phyloP scores from a whole-genome alignment of 2,797 vertebrate genomes.

The Hippocampus kuda region DNA sequence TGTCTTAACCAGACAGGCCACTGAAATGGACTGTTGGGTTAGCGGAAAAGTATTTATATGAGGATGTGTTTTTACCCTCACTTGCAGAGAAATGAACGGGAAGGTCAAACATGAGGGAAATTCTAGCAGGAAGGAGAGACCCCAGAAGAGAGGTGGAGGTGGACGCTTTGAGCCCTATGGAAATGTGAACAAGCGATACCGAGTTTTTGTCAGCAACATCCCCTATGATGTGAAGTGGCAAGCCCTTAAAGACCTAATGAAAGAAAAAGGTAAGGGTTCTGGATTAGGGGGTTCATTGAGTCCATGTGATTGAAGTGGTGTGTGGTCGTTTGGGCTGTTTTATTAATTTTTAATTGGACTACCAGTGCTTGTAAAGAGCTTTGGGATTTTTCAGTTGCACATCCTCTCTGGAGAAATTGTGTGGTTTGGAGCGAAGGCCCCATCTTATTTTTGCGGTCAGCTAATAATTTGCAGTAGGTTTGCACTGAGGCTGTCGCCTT shows the following conservation, averaged over 20 bases:
- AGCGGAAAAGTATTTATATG: neutral
- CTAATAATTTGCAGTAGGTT: slow-evolving; percentile 28
- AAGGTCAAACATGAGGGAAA: slow-evolving; percentile 73
- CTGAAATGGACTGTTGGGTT: neutral
- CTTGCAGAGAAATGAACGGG: slow-evolving; percentile 74
- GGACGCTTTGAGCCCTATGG: slow-evolving; percentile 86
- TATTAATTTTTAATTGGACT: slow-evolving; percentile 39
- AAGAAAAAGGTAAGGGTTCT: slow-evolving; percentile 87
- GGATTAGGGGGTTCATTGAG: neutral
- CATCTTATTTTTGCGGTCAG: slow-evolving; percentile 25
- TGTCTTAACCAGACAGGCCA: neutral
- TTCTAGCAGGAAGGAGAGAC: slow-evolving; percentile 78
- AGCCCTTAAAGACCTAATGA: slow-evolving; percentile 94
- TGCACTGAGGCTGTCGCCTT: slow-evolving; percentile 40
- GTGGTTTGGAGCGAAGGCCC: slow-evolving; percentile 26
- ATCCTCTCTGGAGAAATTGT: slow-evolving; percentile 16
- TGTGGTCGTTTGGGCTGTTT: slow-evolving; percentile 7
- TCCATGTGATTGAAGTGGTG: slow-evolving; percentile 10
- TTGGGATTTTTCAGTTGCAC: slow-evolving; percentile 12
- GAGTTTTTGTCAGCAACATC: slow-evolving; percentile 97
- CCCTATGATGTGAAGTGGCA: slow-evolving; percentile 98
- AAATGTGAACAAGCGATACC: slow-evolving; percentile 75
- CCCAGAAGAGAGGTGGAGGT: slow-evolving; percentile 81
- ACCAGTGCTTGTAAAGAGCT: slow-evolving; percentile 21
- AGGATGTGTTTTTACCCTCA: neutral